phyloP scores from a whole-genome alignment of 1,140 invertebrate genomes.

The Pristionchus pacificus region DNA sequence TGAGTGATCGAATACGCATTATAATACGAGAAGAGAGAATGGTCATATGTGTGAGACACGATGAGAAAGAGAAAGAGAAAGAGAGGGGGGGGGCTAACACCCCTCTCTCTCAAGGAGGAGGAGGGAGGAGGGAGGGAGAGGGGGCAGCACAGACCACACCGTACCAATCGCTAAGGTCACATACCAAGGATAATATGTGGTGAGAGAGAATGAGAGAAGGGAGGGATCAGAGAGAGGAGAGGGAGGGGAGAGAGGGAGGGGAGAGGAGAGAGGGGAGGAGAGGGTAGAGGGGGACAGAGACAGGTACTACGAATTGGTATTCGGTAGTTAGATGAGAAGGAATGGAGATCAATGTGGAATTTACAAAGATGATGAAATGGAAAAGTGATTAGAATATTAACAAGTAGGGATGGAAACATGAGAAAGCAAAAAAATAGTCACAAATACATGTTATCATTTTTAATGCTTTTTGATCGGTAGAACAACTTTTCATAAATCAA shows the following conservation, averaged over 20 bases:
- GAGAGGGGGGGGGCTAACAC: neutral
- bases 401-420: too few relatives aligned
- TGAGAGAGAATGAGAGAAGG: neutral
- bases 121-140: neutral
- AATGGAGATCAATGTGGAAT: too few relatives aligned
- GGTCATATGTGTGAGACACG: neutral
- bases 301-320: too few relatives aligned
- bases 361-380: too few relatives aligned
- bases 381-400: too few relatives aligned
- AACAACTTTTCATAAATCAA: too few relatives aligned
- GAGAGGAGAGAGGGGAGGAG: neutral
- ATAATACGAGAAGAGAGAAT: too few relatives aligned
- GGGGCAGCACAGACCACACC: neutral
- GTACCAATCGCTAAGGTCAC: conserved; percentile 1
- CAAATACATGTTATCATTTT: too few relatives aligned
- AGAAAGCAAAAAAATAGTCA: too few relatives aligned
- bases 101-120: too few relatives aligned
- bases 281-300: neutral
- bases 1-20: neutral
- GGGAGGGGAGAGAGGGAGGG: neutral
- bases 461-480: too few relatives aligned
- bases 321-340: too few relatives aligned
- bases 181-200: neutral
- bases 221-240: neutral
- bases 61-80: neutral